Evolutionary conservation across 2,797 vertebrate species (phyloP), one percentile per base, ranked within the genome.

Genomic region (Pachyuromys duprasi): DNA sequence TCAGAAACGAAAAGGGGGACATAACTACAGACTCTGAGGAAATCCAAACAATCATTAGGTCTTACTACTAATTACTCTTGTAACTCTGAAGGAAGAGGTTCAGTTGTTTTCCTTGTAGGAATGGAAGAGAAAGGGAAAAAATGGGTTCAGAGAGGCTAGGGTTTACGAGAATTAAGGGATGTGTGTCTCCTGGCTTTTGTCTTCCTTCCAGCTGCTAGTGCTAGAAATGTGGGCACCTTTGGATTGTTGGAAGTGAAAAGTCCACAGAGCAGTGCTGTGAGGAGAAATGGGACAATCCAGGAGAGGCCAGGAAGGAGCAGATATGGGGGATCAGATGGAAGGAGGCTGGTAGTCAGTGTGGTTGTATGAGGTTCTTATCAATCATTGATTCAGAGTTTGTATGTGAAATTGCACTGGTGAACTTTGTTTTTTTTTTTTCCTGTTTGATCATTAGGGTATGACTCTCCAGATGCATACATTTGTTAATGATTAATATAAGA

Each of bases 381-480:
- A 42, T 86, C 63, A 87, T 74, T 90, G 83, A 88, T 79, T 93
- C 42, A 45, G 2, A 65, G 55, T 63, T 60, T 75, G 0, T 33
- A 42, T 89, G 22, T 89, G 88, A 79, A 84, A 72, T 9, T 70
- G 49, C 62, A 26, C 49, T 86, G 60, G 33, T 53, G 63, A 86
- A 65, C 45, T 90, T 94, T 0, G 4, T 81, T 88, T 75, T 75
- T 36, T 88, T 86, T 65, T 75, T 86, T 65, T 75, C 22, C 65
- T 22, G 15, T 93, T 90, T 70, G n/a, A 45, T 69, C 53, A 18
- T 78, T 86, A 81, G 49, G 18, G 92, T 2, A 72, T 93, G 94
- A 63, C 75, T 93, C n/a, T 49, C 39, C 62, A 65, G 69, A 3
- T 9, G 33, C 74, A 84, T 76, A 74, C 24, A 36, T 65, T 62